Conservation (phyloP, 2,888 invertebrate species). For the Temnothorax unifasciatus region DNA sequence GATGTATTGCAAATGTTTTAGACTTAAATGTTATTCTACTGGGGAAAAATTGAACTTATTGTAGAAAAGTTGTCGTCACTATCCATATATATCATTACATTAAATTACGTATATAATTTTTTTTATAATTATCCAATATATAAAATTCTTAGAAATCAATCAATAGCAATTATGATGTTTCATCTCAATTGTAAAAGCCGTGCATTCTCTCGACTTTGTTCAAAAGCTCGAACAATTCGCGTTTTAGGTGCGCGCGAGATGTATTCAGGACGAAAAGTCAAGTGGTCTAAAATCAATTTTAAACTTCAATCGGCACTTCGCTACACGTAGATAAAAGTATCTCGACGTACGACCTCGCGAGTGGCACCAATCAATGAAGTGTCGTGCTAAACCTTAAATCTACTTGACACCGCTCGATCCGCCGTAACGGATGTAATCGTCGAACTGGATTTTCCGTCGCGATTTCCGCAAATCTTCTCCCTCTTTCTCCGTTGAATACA, state of each 20-base stretch:
- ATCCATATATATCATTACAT: not conserved
- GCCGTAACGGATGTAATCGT: not conserved
- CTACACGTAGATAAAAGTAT: slow-evolving; percentile 8
- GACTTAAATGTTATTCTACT: not conserved
- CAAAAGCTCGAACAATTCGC: not conserved
- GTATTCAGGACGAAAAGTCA: not conserved
- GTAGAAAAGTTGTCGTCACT: slow-evolving; percentile 18
- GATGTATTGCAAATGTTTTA: not conserved
- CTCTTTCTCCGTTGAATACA: not conserved
- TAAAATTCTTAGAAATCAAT: not conserved
- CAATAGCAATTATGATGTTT: not conserved
- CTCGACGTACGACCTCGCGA: not conserved
- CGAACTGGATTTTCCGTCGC: not conserved
- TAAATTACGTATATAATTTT: not conserved
- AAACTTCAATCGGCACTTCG: slow-evolving; percentile 19
- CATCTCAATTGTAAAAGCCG: slow-evolving; percentile 28
- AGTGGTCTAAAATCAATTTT: slow-evolving; percentile 32
- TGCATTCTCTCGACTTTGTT: not conserved
- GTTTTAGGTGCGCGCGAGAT: not conserved
- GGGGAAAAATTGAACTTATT: not conserved
- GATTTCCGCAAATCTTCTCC: not conserved
- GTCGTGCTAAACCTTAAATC: not conserved
- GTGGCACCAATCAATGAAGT: slow-evolving; percentile 32
- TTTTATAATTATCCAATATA: slow-evolving; percentile 18
- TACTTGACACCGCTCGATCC: not conserved